A percentile compares a stretch with the other conserved stretches of the same genome.
These are phyloP conservation scores for Cisticola juncidis DNA, from an alignment of 2,113 vertebrate genomes.

Conservation along the genomic window DNA sequence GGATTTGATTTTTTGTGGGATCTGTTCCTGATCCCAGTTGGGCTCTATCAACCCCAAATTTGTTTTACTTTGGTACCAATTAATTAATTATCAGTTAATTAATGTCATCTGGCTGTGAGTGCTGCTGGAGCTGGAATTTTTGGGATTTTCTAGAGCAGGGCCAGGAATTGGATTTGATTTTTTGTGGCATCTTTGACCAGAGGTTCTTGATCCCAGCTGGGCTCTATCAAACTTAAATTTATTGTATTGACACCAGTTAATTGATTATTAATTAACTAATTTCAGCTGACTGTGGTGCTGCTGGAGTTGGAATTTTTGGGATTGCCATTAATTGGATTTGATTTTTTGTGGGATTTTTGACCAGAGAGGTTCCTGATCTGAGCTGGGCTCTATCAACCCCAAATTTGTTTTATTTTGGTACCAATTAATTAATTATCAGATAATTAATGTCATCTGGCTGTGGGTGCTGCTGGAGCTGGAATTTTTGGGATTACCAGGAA, in stretches of 20 bases:
- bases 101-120: accelerated
- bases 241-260: too few species aligned
- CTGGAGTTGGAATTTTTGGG: not conserved
- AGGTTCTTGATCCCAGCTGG: too few species aligned
- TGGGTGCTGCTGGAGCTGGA: not conserved
- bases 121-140: not conserved
- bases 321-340: not conserved
- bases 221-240: too few species aligned
- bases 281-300: accelerated
- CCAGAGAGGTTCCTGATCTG: too few species aligned
- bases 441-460: not conserved
- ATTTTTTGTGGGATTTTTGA: not conserved
- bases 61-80: accelerated
- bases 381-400: accelerated
- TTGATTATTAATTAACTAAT: not conserved
- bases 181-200: too few species aligned
- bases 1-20: too few species aligned
- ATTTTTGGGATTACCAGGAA: not conserved
- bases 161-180: not conserved
- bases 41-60: too few species aligned
- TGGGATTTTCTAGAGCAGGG: not conserved
- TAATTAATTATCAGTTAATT: not conserved
- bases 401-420: accelerated
- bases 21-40: too few species aligned
- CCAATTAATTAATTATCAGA: not conserved